Evolutionary conservation across 2,113 vertebrate species (phyloP).

Genomic region (human): GRCh38 chrX:5312501-5313000

Average conservation of each 20-base stretch:
- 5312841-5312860: neutral
- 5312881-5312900: neutral
- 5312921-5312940: neutral
- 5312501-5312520: neutral
- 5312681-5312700: neutral
- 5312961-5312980: neutral
- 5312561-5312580: neutral
- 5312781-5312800: neutral
- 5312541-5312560: neutral
- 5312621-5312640: rapidly evolving
- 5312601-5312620: neutral
- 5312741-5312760: neutral
- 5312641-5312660: too few species aligned
- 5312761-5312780: neutral
- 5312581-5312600: neutral
- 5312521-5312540: neutral
- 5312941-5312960: neutral
- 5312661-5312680: too few species aligned
- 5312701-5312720: neutral
- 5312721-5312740: neutral
- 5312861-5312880: neutral
- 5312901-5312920: neutral
- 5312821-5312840: neutral
- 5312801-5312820: neutral
- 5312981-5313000: neutral